A percentile compares a stretch with the other conserved stretches of the same genome.
phyloP scores from a whole-genome alignment of 1,140 invertebrate species.

The Sycobia sp. region DNA sequence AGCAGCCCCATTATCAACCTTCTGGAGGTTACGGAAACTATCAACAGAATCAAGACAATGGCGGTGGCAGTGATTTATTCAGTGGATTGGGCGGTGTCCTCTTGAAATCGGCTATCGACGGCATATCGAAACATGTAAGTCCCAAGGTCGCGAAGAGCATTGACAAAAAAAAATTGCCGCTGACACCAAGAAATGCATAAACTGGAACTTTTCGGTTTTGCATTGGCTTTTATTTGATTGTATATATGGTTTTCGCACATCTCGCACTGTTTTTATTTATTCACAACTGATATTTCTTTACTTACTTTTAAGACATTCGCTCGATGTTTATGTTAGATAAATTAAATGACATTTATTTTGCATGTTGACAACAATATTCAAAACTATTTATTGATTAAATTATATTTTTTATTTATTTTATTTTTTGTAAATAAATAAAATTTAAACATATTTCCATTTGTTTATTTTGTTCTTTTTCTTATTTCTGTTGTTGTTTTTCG shows the following conservation, averaged over 20 bases:
- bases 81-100: constrained; percentile 50
- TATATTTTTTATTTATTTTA: too few relatives aligned
- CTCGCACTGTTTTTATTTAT: background rate
- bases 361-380: too few relatives aligned
- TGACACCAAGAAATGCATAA: background rate
- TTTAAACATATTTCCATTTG: too few relatives aligned
- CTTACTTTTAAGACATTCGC: too few relatives aligned
- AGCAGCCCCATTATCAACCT: constrained; percentile 29
- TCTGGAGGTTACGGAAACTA: constrained; percentile 40
- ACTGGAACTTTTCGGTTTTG: too few relatives aligned
- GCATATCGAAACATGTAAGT: constrained; percentile 51
- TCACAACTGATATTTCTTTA: background rate
- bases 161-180: background rate
- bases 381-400: too few relatives aligned
- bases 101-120: constrained; percentile 53
- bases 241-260: too few relatives aligned
- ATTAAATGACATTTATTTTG: too few relatives aligned
- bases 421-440: too few relatives aligned
- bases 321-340: too few relatives aligned
- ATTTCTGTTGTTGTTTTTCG: background rate
- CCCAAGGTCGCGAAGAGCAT: constrained; percentile 4
- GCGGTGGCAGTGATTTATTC: constrained; percentile 46
- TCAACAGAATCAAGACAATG: constrained; percentile 41
- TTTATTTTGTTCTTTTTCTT: too few relatives aligned
- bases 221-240: constrained; percentile 8